Conservation (phyloP, 2,888 invertebrate species). For the Apamea epomidion region DNA sequence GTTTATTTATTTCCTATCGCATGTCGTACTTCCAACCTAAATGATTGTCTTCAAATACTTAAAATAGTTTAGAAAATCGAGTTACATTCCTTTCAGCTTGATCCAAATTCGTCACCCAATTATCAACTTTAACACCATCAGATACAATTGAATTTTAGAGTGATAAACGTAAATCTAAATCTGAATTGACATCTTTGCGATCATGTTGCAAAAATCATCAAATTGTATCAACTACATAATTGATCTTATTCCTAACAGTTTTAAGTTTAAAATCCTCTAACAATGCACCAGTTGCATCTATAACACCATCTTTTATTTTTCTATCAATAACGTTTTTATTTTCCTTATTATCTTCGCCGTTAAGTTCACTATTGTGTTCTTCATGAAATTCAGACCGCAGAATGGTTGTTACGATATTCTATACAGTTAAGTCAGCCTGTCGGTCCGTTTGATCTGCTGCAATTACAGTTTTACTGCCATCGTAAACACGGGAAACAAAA, state of each 20-base stretch:
- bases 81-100: slow-evolving; percentile 61
- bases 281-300: slow-evolving; percentile 49
- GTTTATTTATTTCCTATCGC: slow-evolving; percentile 64
- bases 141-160: slow-evolving; percentile 52
- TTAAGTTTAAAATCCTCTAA: slow-evolving; percentile 58
- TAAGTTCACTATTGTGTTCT: slow-evolving; percentile 57
- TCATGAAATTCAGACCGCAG: slow-evolving; percentile 47
- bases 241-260: slow-evolving; percentile 19
- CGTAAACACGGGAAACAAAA: slow-evolving; percentile 84
- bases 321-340: slow-evolving; percentile 23
- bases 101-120: slow-evolving; percentile 46
- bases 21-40: slow-evolving; percentile 63
- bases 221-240: slow-evolving; percentile 33
- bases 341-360: slow-evolving; percentile 46
- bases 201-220: slow-evolving; percentile 61
- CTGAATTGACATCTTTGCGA: slow-evolving; percentile 65
- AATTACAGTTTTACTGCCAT: slow-evolving; percentile 87
- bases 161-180: slow-evolving; percentile 59
- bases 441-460: slow-evolving; percentile 86
- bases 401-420: slow-evolving; percentile 61
- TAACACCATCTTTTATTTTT: slow-evolving; percentile 38
- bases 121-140: slow-evolving; percentile 56
- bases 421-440: slow-evolving; percentile 75
- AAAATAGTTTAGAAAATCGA: slow-evolving; percentile 67
- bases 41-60: slow-evolving; percentile 67